phyloP scores from a whole-genome alignment of 2,113 vertebrate species.

The Pholis gunnellus region DNA sequence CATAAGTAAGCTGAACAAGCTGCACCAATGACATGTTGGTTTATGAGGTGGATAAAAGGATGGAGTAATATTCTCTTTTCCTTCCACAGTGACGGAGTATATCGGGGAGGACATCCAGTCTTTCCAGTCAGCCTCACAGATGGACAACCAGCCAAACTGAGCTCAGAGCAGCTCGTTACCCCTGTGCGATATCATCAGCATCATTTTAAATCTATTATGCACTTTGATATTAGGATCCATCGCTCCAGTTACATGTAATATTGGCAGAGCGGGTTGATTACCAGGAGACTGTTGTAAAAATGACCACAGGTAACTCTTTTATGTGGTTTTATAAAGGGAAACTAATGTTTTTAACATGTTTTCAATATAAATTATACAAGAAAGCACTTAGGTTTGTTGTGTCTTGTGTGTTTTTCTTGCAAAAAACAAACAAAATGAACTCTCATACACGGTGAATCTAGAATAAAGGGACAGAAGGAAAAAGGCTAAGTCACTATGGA shows the following conservation, averaged over 20 bases:
- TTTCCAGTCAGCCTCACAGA: constrained; percentile 74
- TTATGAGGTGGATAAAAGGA: neutral
- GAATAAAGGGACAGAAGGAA: neutral
- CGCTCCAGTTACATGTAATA: constrained; percentile 52
- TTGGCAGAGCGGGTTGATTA: constrained; percentile 47
- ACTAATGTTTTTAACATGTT: constrained; percentile 81
- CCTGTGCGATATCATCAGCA: constrained; percentile 44
- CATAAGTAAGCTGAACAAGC: no score
- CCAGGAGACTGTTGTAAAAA: constrained; percentile 70
- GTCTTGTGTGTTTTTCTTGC: constrained; percentile 2
- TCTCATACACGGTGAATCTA: neutral
- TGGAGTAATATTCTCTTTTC: constrained; percentile 27
- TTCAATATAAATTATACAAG: constrained; percentile 85
- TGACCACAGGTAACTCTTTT: constrained; percentile 68
- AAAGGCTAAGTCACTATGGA: neutral
- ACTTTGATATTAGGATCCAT: constrained; percentile 57
- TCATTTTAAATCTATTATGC: constrained; percentile 55
- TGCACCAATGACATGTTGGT: neutral
- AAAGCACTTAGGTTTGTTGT: constrained; percentile 42
- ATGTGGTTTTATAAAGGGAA: constrained; percentile 78
- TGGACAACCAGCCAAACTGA: constrained; percentile 83
- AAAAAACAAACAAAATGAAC: neutral
- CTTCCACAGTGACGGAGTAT: constrained; percentile 83
- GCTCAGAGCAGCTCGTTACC: constrained; percentile 27
- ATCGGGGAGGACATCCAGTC: constrained; percentile 85